phyloP scores from a whole-genome alignment of 2,888 invertebrate genomes.

The Molanna angustata region DNA sequence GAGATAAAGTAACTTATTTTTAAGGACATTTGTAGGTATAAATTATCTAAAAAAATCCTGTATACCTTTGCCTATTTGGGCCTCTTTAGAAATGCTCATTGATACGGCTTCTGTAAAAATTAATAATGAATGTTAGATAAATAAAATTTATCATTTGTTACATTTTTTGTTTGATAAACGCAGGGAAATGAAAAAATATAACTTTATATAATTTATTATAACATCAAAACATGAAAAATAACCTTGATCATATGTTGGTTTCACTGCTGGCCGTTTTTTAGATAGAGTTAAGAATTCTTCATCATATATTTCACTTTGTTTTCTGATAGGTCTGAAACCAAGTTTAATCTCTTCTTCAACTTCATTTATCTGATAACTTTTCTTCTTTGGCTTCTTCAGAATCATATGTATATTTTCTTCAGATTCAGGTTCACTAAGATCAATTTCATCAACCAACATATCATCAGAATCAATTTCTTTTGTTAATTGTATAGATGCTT shows the following conservation, averaged over 20 bases:
- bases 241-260: conserved; percentile 66
- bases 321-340: conserved; percentile 51
- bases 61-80: conserved; percentile 56
- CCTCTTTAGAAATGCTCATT: conserved; percentile 67
- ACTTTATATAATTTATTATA: background rate
- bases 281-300: conserved; percentile 69
- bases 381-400: conserved; percentile 51
- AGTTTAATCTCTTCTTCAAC: conserved; percentile 59
- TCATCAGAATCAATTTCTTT: conserved; percentile 64
- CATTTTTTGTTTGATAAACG: background rate
- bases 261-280: conserved; percentile 63
- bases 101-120: conserved; percentile 64
- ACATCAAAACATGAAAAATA: conserved; percentile 17
- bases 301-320: conserved; percentile 51
- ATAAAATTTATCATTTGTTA: background rate
- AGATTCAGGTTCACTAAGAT: conserved; percentile 59
- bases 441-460: conserved; percentile 60
- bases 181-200: background rate
- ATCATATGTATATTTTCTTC: conserved; percentile 54
- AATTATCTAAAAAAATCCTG: background rate
- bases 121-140: conserved; percentile 11
- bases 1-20: background rate
- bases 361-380: conserved; percentile 59
- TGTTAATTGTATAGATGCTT: conserved; percentile 63
- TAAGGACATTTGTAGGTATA: background rate